Evolutionary conservation across 1,140 invertebrate species (phyloP).

Genomic region (Aphidius ervi): DNA sequence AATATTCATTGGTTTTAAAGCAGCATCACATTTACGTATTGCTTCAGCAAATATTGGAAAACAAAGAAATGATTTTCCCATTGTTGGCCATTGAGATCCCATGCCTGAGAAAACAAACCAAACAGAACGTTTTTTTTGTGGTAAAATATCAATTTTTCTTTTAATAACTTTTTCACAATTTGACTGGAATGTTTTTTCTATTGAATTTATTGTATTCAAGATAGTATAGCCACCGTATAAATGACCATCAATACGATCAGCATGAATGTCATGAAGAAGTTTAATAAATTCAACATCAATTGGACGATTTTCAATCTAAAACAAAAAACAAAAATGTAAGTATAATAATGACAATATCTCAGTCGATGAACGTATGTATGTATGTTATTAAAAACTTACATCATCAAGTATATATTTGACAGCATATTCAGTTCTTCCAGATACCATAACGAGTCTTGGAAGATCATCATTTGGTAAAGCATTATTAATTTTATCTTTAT

Average conservation of each 20-base stretch:
- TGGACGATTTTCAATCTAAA: constrained; percentile 48
- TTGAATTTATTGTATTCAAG: constrained; percentile 40
- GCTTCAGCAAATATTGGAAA: constrained; percentile 62
- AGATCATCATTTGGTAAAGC: constrained; percentile 52
- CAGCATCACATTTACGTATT: constrained; percentile 65
- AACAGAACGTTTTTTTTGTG: constrained; percentile 64
- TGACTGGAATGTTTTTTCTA: constrained; percentile 33
- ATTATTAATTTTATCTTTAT: constrained; percentile 53
- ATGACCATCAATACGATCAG: constrained; percentile 58
- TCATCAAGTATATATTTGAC: no score
- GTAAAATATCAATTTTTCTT: constrained; percentile 56
- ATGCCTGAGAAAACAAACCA: constrained; percentile 90
- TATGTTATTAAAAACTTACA: no score
- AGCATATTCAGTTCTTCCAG: constrained; percentile 65
- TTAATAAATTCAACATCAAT: constrained; percentile 57
- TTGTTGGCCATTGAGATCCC: constrained; percentile 84
- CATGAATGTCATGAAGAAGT: constrained; percentile 52
- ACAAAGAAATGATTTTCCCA: constrained; percentile 66
- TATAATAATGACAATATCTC: no score
- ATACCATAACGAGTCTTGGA: constrained; percentile 60
- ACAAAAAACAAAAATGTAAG: no score
- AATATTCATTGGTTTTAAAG: constrained; percentile 68
- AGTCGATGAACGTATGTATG: no score
- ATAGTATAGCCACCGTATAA: constrained; percentile 59
- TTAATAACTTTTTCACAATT: no score